phyloP scores from a whole-genome alignment of 1,140 invertebrate species.

The Mactra quadrangularis region DNA sequence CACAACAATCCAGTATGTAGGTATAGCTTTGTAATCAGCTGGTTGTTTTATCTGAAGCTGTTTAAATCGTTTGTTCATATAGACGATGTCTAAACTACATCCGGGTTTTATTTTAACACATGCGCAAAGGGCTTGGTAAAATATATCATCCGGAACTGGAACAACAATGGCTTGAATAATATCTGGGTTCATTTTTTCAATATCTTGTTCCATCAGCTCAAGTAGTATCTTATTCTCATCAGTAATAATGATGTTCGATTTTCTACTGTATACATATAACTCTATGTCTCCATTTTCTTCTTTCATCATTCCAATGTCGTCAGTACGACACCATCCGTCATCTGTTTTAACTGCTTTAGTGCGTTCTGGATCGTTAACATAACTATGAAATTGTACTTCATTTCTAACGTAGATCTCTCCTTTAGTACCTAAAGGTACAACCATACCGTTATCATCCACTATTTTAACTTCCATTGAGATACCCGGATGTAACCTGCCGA shows the following conservation, averaged over 20 bases:
- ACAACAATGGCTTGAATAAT: slow-evolving; percentile 39
- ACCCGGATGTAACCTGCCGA: no score
- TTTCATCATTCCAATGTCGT: slow-evolving; percentile 9
- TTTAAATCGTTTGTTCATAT: no score
- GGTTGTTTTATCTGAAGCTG: no score
- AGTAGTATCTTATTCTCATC: not conserved
- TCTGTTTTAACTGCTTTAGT: not conserved
- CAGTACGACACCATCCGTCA: not conserved
- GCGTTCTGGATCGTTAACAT: not conserved
- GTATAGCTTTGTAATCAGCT: no score
- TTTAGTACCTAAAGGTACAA: not conserved
- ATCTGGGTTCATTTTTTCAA: not conserved
- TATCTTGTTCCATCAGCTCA: slow-evolving; percentile 8
- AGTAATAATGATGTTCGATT: not conserved
- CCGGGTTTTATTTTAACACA: not conserved
- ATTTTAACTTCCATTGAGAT: not conserved
- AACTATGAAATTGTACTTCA: not conserved
- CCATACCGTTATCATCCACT: not conserved
- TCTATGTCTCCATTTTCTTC: not conserved
- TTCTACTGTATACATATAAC: not conserved
- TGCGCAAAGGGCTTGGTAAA: slow-evolving; percentile 16
- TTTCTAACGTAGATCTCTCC: not conserved
- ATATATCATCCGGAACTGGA: slow-evolving; percentile 36
- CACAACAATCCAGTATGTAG: no score
- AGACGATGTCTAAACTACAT: no score